Evolutionary conservation across 2,797 vertebrate species (phyloP).

Genomic region (Pogoniulus pusillus): DNA sequence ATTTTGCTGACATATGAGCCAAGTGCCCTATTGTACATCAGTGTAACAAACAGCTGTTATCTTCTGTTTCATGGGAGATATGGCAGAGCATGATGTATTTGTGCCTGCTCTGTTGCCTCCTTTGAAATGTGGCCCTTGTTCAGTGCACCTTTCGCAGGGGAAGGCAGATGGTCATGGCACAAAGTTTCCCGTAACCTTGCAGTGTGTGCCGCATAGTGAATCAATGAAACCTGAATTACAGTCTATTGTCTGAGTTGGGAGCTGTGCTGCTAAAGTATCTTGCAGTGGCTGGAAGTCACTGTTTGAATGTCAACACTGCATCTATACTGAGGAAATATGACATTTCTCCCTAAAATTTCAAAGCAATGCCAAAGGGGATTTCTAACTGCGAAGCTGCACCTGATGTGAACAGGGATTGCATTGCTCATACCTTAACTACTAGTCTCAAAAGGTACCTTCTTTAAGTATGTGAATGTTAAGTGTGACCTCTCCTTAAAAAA

Average conservation of each 20-base stretch:
- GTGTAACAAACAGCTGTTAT: conserved; percentile 41
- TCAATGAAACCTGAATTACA: conserved; percentile 54
- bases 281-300: conserved; percentile 7
- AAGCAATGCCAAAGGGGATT: neutral
- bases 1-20: conserved; percentile 44
- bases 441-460: neutral
- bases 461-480: neutral
- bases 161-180: conserved; percentile 41
- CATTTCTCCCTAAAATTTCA: conserved; percentile 5
- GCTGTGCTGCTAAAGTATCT: conserved; percentile 6
- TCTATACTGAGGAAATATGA: neutral
- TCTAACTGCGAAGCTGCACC: neutral
- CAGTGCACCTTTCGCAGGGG: neutral
- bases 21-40: conserved; percentile 31
- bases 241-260: neutral
- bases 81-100: conserved; percentile 26
- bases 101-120: conserved; percentile 24
- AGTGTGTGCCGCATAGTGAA: neutral
- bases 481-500: neutral
- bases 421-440: neutral
- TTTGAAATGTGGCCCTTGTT: neutral
- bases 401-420: neutral
- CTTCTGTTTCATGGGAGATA: conserved; percentile 44
- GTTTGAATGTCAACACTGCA: conserved; percentile 29
- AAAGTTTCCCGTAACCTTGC: conserved; percentile 56